phyloP scores from a whole-genome alignment of 2,797 vertebrate genomes.

The Sternotherus odoratus region DNA sequence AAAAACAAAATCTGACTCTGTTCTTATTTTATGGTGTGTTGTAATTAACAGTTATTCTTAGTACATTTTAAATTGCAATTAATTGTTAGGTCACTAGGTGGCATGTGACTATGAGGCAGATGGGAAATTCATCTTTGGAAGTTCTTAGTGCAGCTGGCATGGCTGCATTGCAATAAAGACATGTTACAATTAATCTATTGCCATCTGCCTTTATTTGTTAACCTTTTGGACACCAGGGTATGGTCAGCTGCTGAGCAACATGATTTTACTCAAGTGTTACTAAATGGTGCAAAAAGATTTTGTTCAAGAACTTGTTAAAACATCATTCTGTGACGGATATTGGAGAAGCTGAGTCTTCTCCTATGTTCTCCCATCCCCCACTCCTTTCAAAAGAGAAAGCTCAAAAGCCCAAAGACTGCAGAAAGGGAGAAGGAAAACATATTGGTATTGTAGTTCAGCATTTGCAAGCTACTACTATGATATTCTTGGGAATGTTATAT shows the following conservation, averaged over 20 bases:
- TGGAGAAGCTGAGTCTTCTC: neutral
- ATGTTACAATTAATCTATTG: neutral
- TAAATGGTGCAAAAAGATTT: conserved; percentile 33
- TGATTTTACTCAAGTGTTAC: conserved; percentile 1
- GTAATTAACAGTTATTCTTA: fast-evolving
- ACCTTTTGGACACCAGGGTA: conserved; percentile 29
- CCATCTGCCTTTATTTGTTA: conserved; percentile 45
- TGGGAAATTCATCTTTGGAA: neutral
- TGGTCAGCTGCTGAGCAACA: conserved; percentile 2
- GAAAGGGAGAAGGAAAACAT: neutral
- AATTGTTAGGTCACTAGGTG: conserved; percentile 52
- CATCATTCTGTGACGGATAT: neutral
- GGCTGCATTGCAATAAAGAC: neutral
- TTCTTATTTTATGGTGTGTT: fast-evolving
- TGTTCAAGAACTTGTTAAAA: conserved; percentile 3
- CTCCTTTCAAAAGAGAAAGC: neutral
- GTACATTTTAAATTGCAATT: neutral
- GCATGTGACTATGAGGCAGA: conserved; percentile 58
- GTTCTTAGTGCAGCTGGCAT: neutral
- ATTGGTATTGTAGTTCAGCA: neutral
- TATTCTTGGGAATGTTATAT: neutral
- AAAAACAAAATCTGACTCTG: neutral
- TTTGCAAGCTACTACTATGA: neutral
- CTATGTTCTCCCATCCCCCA: neutral
- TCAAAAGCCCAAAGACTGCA: neutral